These are phyloP conservation scores for Numida meleagris DNA, from an alignment of 2,113 vertebrate genomes.

Conservation along the genomic window DNA sequence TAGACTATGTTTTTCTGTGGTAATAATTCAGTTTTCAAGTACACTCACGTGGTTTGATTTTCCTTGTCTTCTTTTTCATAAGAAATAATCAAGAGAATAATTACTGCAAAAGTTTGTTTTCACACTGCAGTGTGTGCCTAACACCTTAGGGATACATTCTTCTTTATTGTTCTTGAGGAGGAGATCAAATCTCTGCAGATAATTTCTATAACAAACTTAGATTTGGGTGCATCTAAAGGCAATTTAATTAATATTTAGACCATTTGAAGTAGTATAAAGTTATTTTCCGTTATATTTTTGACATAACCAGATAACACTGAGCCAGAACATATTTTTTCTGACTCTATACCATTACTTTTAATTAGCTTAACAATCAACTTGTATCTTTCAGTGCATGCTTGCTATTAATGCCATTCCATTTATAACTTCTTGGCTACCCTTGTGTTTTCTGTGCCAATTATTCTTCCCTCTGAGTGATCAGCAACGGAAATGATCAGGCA, in stretches of 20 bases:
- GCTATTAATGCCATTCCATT: not conserved
- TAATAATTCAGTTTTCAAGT: not conserved
- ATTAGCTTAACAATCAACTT: not conserved
- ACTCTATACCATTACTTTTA: conserved; percentile 15
- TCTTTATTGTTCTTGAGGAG: not conserved
- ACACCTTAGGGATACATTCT: not conserved
- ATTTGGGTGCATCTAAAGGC: not conserved
- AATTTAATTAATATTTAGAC: not conserved
- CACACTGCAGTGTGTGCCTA: not conserved
- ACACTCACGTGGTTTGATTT: not conserved
- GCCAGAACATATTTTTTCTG: not conserved
- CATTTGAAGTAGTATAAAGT: not conserved
- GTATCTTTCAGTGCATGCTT: not conserved
- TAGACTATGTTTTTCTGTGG: not conserved
- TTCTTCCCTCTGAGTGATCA: not conserved
- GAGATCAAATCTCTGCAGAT: not conserved
- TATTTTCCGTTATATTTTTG: not conserved
- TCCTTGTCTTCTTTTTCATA: rapidly evolving
- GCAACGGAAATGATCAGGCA: not conserved
- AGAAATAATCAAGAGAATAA: not conserved
- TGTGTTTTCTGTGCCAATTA: conserved; percentile 4
- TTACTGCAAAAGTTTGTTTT: not conserved
- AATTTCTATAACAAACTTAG: not conserved
- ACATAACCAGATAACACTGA: not conserved
- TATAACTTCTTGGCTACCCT: not conserved